These are phyloP conservation scores for Hipparchia semele DNA, from an alignment of 2,888 invertebrate species.

Conservation along the genomic window DNA sequence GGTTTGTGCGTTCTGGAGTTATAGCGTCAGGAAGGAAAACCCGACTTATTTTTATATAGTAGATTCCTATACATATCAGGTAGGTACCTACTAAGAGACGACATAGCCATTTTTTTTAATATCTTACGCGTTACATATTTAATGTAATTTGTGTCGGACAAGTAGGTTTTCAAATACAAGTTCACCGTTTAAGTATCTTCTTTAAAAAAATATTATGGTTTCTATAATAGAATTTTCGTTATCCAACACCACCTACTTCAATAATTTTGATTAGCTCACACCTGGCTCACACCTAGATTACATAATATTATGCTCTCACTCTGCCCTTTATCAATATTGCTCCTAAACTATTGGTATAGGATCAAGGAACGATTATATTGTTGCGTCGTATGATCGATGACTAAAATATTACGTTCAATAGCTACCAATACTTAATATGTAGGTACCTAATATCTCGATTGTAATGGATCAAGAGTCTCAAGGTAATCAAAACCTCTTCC, in stretches of 20 bases:
- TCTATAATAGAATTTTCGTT: too few species aligned
- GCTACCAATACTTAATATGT: not conserved
- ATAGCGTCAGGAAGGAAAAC: too few species aligned
- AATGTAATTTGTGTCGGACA: too few species aligned
- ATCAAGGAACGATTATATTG: not conserved
- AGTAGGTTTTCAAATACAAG: too few species aligned
- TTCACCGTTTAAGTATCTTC: too few species aligned
- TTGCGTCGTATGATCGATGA: not conserved
- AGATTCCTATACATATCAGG: too few species aligned
- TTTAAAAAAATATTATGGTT: too few species aligned
- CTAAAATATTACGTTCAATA: not conserved
- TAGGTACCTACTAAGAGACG: too few species aligned
- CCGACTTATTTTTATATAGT: too few species aligned
- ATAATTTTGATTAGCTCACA: not conserved
- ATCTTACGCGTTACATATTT: too few species aligned
- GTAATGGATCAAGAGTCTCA: not conserved
- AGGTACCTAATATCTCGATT: not conserved
- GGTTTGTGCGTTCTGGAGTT: too few species aligned
- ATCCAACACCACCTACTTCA: not conserved
- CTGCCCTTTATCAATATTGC: slow-evolving; percentile 22
- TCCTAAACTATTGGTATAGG: slow-evolving; percentile 21
- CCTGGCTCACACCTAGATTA: not conserved
- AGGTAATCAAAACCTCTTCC: not conserved
- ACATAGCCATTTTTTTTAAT: too few species aligned
- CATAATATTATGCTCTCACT: slow-evolving; percentile 20